Evolutionary conservation across 2,888 invertebrate species (phyloP).

Genomic region (Philopedon plagiatum): DNA sequence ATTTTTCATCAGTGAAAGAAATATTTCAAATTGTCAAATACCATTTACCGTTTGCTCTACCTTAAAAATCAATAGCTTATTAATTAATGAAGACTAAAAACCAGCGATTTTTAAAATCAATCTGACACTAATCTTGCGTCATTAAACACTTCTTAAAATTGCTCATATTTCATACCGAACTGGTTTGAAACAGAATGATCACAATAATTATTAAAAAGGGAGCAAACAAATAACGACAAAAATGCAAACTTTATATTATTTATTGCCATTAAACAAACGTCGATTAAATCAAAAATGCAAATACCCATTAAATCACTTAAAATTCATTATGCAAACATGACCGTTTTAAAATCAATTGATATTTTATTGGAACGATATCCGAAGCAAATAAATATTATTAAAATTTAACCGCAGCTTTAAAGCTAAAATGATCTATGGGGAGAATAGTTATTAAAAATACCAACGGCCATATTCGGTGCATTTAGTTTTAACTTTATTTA

Average conservation of each 20-base stretch:
- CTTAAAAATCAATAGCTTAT: no score
- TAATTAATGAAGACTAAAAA: no score
- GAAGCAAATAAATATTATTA: conserved; percentile 44
- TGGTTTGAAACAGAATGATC: neutral
- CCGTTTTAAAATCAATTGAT: conserved; percentile 48
- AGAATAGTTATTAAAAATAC: conserved; percentile 42
- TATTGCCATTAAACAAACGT: conserved; percentile 18
- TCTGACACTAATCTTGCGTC: no score
- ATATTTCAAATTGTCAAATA: no score
- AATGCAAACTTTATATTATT: conserved; percentile 26
- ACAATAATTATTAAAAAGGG: neutral
- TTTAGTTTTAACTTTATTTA: conserved; percentile 34
- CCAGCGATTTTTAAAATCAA: no score
- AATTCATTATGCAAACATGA: conserved; percentile 46
- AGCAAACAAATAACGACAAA: conserved; percentile 1
- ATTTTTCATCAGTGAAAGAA: no score
- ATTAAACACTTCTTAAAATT: no score
- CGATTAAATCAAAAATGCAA: conserved; percentile 38
- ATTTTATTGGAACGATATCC: conserved; percentile 40
- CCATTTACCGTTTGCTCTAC: no score
- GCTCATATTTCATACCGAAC: neutral
- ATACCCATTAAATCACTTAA: conserved; percentile 43
- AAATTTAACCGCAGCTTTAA: conserved; percentile 40
- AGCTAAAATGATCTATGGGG: conserved; percentile 43
- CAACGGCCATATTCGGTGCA: conserved; percentile 21